phyloP scores from a whole-genome alignment of 2,113 vertebrate genomes.

The Pan troglodytes region NHGRI_mPanTro3-v2.1_pri NC_072402.2:16353501-16354000 shows the following conservation, averaged over 20 bases:
- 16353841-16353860: not conserved
- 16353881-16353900: not conserved
- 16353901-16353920: not conserved
- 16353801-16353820: not conserved
- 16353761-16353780: not conserved
- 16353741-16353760: not conserved
- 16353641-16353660: not conserved
- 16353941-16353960: not conserved
- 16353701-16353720: no score
- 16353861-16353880: not conserved
- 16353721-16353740: not conserved
- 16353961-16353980: not conserved
- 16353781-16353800: no score
- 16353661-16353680: not conserved
- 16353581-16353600: fast-evolving
- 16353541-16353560: not conserved
- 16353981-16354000: not conserved
- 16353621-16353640: not conserved
- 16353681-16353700: not conserved
- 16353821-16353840: not conserved
- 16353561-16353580: not conserved
- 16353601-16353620: not conserved
- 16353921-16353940: no score
- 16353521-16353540: not conserved
- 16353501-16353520: not conserved